These are phyloP conservation scores for Rosalia funebris DNA, from an alignment of 2,888 invertebrate species.

Conservation along the genomic window DNA sequence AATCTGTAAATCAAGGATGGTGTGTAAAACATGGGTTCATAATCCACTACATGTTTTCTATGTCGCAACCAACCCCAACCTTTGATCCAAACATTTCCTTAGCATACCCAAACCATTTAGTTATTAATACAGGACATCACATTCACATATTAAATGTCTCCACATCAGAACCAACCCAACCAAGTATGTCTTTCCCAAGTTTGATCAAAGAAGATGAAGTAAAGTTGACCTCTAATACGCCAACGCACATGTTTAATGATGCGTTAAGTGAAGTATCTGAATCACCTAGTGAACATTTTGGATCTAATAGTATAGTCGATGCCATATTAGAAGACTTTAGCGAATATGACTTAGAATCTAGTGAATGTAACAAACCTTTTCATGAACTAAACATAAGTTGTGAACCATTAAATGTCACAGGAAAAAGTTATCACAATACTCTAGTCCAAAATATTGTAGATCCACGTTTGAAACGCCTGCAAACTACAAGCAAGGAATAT, in stretches of 20 bases:
- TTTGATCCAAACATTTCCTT: conserved; percentile 62
- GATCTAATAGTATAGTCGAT: conserved; percentile 59
- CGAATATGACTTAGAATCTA: conserved; percentile 63
- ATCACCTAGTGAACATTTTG: conserved; percentile 59
- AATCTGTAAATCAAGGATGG: conserved; percentile 58
- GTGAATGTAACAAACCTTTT: conserved; percentile 63
- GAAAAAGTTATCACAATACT: conserved; percentile 63
- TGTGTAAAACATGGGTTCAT: conserved; percentile 92
- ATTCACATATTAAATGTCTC: conserved; percentile 62
- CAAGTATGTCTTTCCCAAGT: conserved; percentile 45
- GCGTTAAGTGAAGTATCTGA: conserved; percentile 61
- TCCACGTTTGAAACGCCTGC: conserved; percentile 60
- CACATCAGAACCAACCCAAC: conserved; percentile 54
- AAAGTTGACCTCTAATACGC: conserved; percentile 39
- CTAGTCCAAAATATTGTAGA: conserved; percentile 62
- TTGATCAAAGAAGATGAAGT: conserved; percentile 53
- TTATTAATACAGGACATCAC: conserved; percentile 63
- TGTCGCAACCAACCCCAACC: conserved; percentile 79
- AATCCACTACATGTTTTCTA: conserved; percentile 90
- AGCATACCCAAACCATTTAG: conserved; percentile 62
- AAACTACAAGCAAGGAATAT: conserved; percentile 57
- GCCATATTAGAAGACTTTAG: conserved; percentile 64
- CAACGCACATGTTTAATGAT: conserved; percentile 51
- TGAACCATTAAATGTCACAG: conserved; percentile 63
- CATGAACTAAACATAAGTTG: conserved; percentile 65